Conservation (phyloP, 2,797 vertebrate genomes). For the Galaxias olidus region DNA sequence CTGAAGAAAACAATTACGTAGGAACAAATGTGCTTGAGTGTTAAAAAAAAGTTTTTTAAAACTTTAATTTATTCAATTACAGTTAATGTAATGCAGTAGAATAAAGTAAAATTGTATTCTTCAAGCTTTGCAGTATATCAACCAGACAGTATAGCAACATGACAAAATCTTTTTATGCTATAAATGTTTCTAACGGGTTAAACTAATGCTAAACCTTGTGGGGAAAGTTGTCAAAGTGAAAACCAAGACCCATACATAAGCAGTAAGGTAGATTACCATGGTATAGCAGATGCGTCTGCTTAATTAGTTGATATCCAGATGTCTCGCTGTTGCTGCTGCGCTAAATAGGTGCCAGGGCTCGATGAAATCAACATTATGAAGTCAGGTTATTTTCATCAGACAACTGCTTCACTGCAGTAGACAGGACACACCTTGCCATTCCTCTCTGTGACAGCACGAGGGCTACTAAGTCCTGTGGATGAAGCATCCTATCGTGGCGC, state of each 20-base stretch:
- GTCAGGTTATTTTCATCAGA: conserved; percentile 13
- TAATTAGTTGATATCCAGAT: conserved; percentile 41
- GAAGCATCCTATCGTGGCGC: neutral
- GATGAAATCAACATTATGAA: neutral
- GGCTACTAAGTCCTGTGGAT: too few relatives aligned
- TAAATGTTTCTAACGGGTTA: neutral
- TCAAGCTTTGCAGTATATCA: neutral
- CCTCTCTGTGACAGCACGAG: neutral
- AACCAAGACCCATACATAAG: neutral
- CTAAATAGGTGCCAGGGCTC: neutral
- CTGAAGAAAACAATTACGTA: too few relatives aligned
- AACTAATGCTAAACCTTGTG: neutral
- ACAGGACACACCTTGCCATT: conserved; percentile 3
- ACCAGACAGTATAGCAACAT: neutral
- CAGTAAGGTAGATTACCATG: neutral
- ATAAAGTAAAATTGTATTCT: too few relatives aligned
- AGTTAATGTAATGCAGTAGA: too few relatives aligned
- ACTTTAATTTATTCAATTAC: too few relatives aligned
- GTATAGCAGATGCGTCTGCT: conserved; percentile 31
- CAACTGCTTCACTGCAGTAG: conserved; percentile 5
- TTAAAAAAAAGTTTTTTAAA: too few relatives aligned
- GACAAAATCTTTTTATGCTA: neutral
- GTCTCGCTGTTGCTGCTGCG: conserved; percentile 24
- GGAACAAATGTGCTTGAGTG: too few relatives aligned
- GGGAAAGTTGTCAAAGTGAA: neutral